Conservation (phyloP, 2,888 invertebrate species). For the Rapana venosa region DNA sequence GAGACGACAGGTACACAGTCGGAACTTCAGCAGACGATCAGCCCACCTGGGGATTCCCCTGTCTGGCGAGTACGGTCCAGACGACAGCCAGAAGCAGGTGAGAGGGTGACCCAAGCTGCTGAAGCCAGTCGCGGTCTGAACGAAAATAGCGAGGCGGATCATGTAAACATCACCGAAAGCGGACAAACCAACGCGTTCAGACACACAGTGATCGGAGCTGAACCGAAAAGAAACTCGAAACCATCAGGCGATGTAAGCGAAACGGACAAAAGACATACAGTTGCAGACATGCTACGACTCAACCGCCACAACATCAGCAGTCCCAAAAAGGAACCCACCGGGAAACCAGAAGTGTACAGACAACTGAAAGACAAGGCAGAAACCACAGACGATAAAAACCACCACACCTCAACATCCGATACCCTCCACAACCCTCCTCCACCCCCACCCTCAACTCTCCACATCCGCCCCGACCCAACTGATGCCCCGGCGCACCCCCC, state of each 20-base stretch:
- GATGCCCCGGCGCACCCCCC: neutral
- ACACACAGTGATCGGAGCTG: neutral
- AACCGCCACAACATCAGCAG: neutral
- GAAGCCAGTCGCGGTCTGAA: neutral
- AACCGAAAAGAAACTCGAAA: neutral
- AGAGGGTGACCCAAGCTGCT: neutral
- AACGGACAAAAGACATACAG: neutral
- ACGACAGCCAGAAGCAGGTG: neutral
- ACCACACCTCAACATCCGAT: neutral
- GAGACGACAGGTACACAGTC: neutral
- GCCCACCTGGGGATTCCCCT: neutral
- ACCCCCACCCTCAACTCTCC: neutral
- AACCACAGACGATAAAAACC: neutral
- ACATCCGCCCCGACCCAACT: neutral
- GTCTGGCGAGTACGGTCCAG: neutral
- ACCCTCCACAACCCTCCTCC: too few relatives aligned
- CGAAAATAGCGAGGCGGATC: neutral
- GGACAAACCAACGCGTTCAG: neutral
- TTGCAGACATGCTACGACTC: constrained; percentile 16
- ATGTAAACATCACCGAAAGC: neutral
- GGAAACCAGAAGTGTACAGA: constrained; percentile 22
- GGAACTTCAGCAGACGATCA: neutral
- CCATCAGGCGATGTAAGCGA: neutral
- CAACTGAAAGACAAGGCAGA: constrained; percentile 1
- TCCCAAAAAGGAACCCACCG: neutral